phyloP scores from a whole-genome alignment of 2,888 invertebrate genomes.

The Syrista parreyssii region DNA sequence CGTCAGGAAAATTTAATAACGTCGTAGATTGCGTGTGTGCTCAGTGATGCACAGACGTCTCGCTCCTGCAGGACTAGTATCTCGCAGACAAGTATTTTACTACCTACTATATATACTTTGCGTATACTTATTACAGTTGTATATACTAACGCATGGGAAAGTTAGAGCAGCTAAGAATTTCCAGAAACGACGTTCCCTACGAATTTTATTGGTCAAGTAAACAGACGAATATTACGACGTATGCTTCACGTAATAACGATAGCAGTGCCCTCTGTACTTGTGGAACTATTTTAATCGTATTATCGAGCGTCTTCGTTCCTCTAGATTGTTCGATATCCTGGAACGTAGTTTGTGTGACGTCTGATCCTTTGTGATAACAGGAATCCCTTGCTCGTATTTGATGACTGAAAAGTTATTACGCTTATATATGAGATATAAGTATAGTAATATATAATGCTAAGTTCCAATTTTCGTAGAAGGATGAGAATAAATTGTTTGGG shows the following conservation, averaged over 20 bases:
- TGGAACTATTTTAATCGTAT: background rate
- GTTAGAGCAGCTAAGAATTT: background rate
- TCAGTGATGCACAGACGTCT: no score
- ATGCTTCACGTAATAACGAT: no score
- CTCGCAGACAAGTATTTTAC: no score
- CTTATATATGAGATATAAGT: no score
- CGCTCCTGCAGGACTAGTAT: no score
- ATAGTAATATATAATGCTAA: background rate
- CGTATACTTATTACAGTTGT: no score
- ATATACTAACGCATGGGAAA: background rate
- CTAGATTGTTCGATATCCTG: background rate
- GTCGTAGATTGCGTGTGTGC: no score
- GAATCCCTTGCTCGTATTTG: background rate
- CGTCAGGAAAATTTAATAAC: no score
- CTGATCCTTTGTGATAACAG: background rate
- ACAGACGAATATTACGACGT: background rate
- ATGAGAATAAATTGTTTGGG: background rate
- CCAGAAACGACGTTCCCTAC: background rate
- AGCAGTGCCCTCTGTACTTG: background rate
- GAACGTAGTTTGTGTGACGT: background rate
- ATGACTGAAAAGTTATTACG: no score
- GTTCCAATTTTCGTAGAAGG: background rate
- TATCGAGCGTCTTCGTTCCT: background rate
- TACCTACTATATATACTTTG: no score
- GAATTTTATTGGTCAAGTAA: background rate